phyloP scores from a whole-genome alignment of 2,797 vertebrate genomes.

The Dendrocincla tyrannina region DNA sequence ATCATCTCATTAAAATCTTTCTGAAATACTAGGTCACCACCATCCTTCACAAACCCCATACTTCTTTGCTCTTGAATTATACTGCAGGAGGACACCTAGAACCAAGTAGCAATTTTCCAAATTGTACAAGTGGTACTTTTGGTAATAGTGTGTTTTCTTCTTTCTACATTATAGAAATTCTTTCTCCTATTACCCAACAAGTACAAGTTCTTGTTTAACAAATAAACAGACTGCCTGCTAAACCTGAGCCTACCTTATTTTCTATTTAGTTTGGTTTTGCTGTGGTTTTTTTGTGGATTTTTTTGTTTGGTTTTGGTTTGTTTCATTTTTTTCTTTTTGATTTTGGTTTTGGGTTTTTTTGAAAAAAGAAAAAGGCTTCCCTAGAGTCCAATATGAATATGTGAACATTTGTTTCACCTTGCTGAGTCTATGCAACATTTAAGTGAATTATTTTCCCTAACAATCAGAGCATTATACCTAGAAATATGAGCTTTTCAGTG shows the following conservation, averaged over 20 bases:
- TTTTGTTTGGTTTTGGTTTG: background rate
- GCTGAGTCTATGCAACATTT: background rate
- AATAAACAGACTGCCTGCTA: background rate
- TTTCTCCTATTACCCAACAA: background rate
- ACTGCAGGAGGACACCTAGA: background rate
- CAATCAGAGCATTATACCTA: background rate
- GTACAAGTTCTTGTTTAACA: background rate
- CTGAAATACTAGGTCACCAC: background rate
- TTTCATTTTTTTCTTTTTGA: background rate
- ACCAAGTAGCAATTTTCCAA: background rate
- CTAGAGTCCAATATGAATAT: background rate
- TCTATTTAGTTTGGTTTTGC: background rate
- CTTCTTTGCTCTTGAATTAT: background rate
- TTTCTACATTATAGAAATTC: background rate
- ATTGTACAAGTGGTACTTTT: background rate
- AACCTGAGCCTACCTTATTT: background rate
- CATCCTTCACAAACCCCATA: background rate
- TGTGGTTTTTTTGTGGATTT: fast-evolving
- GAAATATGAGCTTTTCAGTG: background rate
- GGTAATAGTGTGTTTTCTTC: background rate
- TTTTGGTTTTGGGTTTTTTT: background rate
- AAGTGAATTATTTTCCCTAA: background rate
- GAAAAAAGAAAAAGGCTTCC: background rate
- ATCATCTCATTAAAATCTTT: background rate
- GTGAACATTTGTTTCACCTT: background rate